Conservation (phyloP, 1,140 invertebrate genomes). For the Temnothorax longispinosus region DNA sequence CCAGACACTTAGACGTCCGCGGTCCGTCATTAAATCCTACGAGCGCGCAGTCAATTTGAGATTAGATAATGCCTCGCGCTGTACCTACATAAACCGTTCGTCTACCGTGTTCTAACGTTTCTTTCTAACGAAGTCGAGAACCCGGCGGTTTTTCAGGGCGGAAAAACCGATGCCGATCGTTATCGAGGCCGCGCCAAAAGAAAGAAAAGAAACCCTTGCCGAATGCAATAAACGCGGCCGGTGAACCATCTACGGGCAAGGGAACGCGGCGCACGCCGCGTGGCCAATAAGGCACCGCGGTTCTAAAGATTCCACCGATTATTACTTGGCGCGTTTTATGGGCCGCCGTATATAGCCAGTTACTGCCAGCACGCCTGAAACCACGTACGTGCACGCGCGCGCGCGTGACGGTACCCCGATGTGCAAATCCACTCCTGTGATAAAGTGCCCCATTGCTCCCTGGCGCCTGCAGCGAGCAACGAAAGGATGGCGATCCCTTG, state of each 20-base stretch:
- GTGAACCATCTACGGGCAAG: conserved; percentile 27
- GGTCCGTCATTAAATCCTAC: conserved; percentile 20
- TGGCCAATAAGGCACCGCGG: conserved; percentile 56
- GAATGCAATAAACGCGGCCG: conserved; percentile 33
- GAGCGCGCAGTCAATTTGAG: conserved; percentile 29
- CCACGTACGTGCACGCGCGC: not conserved
- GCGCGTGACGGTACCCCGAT: conserved; percentile 34
- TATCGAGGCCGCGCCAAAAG: not conserved
- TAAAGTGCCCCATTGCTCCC: conserved; percentile 46
- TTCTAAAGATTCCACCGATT: conserved; percentile 65
- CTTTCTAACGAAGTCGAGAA: conserved; percentile 16
- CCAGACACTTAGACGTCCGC: not conserved
- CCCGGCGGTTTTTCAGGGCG: not conserved
- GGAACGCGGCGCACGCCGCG: conserved; percentile 38
- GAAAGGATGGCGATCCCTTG: conserved; percentile 2
- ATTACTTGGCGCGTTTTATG: conserved; percentile 67
- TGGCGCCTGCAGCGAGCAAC: conserved; percentile 39
- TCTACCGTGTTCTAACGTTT: not conserved
- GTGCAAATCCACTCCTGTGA: conserved; percentile 53
- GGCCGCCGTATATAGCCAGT: conserved; percentile 67
- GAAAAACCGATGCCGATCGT: conserved; percentile 23
- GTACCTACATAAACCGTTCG: not conserved
- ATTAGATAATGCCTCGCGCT: conserved; percentile 25
- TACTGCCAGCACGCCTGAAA: conserved; percentile 36
- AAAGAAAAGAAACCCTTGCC: not conserved